phyloP scores from a whole-genome alignment of 2,113 vertebrate genomes.

The Syngnathus typhle region DNA sequence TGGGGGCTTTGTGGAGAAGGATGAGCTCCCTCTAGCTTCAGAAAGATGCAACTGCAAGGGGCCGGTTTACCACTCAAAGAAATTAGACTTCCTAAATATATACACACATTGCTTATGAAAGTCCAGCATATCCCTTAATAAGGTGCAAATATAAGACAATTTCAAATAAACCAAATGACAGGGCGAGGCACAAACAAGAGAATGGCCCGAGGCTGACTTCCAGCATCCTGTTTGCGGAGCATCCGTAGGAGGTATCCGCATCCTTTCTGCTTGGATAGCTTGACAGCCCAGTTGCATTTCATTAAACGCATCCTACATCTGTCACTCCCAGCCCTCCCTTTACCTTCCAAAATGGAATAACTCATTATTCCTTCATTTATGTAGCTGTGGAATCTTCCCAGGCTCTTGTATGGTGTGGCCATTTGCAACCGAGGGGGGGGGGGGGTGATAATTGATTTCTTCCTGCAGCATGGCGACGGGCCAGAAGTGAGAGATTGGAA shows the following conservation, averaged over 20 bases:
- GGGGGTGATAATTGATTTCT: constrained; percentile 59
- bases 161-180: not conserved
- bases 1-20: constrained; percentile 27
- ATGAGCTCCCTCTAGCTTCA: constrained; percentile 73
- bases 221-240: constrained; percentile 52
- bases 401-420: not conserved
- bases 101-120: not conserved
- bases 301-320: constrained; percentile 54
- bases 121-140: not conserved
- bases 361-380: constrained; percentile 48
- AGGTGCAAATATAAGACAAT: constrained; percentile 11
- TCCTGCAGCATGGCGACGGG: constrained; percentile 30
- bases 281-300: constrained; percentile 55
- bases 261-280: constrained; percentile 52
- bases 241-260: constrained; percentile 46
- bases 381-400: constrained; percentile 28
- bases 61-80: constrained; percentile 16
- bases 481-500: constrained; percentile 43
- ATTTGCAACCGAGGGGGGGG: constrained; percentile 7
- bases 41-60: constrained; percentile 51
- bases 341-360: constrained; percentile 47
- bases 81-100: not conserved
- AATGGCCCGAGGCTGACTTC: constrained; percentile 55
- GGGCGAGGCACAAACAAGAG: constrained; percentile 46
- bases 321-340: constrained; percentile 29